Base-by-base conservation (phyloP, 2,797 vertebrate species). In the Gambelia wislizenii region DNA sequence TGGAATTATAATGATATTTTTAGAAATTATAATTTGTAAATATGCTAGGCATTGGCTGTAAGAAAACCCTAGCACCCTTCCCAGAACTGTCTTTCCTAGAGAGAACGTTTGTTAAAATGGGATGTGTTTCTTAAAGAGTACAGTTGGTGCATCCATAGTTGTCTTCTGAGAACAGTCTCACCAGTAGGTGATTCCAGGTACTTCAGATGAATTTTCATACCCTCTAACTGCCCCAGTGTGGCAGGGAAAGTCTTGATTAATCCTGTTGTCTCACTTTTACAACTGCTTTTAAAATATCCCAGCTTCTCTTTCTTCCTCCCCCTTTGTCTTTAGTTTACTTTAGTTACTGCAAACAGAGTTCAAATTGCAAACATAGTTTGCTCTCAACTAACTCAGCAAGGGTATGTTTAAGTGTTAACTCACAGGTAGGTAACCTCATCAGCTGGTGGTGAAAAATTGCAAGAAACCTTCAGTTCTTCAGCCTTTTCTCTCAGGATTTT, bases 21-120 rank as follows among this genome's bases (percentile, higher is more conserved):
- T 92, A 80, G 90, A 93, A 93, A 95, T 36, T n/a, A 20, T 16
- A 20, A n/a, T 54, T 79, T 79, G 33, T 5, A n/a, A 33, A 79
- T 16, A 6, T n/a, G 30, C 77, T 52, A 33, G 14, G 30, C 49
- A 54, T 76, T 30, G 3, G 27, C 12, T 30, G 25, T 25, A 30
- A 27, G 39, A 76, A 27, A 13, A n/a, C 77, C 49, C 33, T 52
- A 8, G 7, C 49, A 52, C 6, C 14, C 44, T 54, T 52, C 47
- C 47, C 47, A 79, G 47, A 33, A 49, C 5, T 33, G 33, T 14
- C 4, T 4, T 78, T 52, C 27, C 42, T 25, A 77, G 44, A 33
- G 44, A 27, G 4, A 77, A 49, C 13, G 27, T 27, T 76, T 76
- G 9, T 44, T 39, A 75, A 75, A 75, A 75, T 44, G 10, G 22